Evolutionary conservation across 2,797 vertebrate species (phyloP).

Genomic region (Mallotus villosus): DNA sequence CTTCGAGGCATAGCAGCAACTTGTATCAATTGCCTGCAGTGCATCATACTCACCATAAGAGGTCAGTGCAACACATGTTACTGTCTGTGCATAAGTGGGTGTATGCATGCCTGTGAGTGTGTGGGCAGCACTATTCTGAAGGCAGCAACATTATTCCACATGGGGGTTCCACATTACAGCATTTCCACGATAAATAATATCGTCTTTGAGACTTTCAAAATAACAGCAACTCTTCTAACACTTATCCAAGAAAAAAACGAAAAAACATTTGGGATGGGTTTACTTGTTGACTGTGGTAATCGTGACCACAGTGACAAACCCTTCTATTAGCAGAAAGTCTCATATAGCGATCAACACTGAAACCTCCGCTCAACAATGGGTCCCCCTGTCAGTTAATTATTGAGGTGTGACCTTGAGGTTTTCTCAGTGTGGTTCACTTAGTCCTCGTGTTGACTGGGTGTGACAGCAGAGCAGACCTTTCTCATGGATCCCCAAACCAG

Average conservation of each 20-base stretch:
- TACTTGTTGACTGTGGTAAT: not conserved
- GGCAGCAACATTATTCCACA: not conserved
- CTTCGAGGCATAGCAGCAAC: no score
- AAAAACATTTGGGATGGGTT: not conserved
- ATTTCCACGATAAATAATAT: not conserved
- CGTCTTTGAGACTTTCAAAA: not conserved
- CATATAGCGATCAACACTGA: not conserved
- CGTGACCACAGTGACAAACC: not conserved
- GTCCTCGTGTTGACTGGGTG: no score
- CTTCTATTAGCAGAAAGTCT: not conserved
- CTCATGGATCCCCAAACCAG: no score
- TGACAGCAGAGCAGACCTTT: no score
- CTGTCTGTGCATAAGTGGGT: not conserved
- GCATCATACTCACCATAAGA: constrained; percentile 25
- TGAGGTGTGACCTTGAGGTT: not conserved
- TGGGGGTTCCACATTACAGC: not conserved
- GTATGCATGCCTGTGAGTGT: not conserved
- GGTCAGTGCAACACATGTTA: constrained; percentile 12
- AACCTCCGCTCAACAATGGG: not conserved
- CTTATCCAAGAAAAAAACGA: not conserved
- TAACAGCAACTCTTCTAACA: not conserved
- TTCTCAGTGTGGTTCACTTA: not conserved
- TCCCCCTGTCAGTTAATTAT: constrained; percentile 7
- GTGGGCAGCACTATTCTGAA: not conserved
- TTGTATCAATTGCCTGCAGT: not conserved